Conservation (phyloP, 2,888 invertebrate genomes). For the Arrhopalites spinosus region DNA sequence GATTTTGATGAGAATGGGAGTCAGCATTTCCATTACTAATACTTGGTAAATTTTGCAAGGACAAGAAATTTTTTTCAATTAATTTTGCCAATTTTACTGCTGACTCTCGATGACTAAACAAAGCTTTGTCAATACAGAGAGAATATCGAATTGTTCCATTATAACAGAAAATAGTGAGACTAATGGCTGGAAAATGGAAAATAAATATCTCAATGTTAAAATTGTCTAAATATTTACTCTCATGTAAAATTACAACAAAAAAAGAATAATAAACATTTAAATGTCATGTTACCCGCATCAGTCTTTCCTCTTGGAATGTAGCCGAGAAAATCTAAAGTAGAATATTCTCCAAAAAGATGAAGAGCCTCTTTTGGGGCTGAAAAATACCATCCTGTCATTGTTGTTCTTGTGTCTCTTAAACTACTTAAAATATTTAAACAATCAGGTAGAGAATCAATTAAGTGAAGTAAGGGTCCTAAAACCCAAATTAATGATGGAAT, state of each 20-base stretch:
- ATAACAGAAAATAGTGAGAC: constrained; percentile 23
- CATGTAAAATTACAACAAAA: neutral
- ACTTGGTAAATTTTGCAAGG: constrained; percentile 2
- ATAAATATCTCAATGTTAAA: neutral
- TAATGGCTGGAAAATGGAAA: constrained; percentile 20
- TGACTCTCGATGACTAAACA: constrained; percentile 17
- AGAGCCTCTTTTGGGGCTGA: constrained; percentile 18
- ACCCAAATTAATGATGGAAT: constrained; percentile 3
- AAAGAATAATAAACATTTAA: neutral
- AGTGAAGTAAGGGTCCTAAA: neutral
- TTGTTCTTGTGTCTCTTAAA: neutral
- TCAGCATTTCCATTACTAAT: neutral
- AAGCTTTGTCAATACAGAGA: constrained; percentile 9
- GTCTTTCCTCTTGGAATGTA: constrained; percentile 3
- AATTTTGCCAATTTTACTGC: constrained; percentile 16
- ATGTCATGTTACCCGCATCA: constrained; percentile 24
- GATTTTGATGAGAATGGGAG: too few relatives aligned
- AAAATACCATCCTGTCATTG: constrained; percentile 14
- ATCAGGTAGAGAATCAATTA: neutral
- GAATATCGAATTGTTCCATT: constrained; percentile 17
- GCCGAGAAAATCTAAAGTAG: neutral
- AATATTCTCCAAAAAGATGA: constrained; percentile 18
- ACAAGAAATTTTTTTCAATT: constrained; percentile 18
- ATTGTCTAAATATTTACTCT: neutral
- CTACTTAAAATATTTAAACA: neutral